Base-by-base conservation (phyloP, 2,113 vertebrate genomes). In the Carassius carassius region DNA sequence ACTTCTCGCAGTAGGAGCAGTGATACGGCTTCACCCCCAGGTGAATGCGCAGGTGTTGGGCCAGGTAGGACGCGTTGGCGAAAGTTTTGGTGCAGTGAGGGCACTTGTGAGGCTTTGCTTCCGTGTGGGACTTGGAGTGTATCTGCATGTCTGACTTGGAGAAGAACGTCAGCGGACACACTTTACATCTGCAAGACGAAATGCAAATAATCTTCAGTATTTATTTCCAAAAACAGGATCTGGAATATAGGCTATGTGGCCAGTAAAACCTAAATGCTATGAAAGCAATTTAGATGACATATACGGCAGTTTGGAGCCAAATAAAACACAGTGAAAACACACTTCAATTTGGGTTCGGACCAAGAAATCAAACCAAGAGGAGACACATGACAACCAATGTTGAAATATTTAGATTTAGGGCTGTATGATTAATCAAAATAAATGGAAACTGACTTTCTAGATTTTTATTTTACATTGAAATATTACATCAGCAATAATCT, bases 121-220 rank as follows among this genome's bases (percentile, higher is more conserved):
- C 98, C 8, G 98, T 99, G 93, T 99, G 98, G 7, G 97, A 97
- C 92, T 99, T 99, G 51, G 96, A 98, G 95, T 99, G 98, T 92
- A 99, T 96, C 94, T 99, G 98, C 97, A 99, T 99, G 95, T 99
- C 98, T 19, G 98, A 99, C 96, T 99, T 99, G 85, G 97, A 98
- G 94, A 97, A 97, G 96, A 97, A 99, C 76, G 98, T 99, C 95
- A 99, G 94, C 25, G 97, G 97, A 92, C 98, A 99, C 90, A 98
- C 93, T 95, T 98, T 97, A 95, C 98, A 99, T 94, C 98, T 99
- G 92, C 0, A 91, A 16, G 41, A 29, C 0, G 35, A 5, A 60
- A 85, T 37, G 72, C 44, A 54, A 35, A 56, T 51, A 12, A 49
- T 19, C 14, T 0, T 14, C 2, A 10, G 9, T 44, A 44, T 44